Evolutionary conservation across 1,140 invertebrate species (phyloP), one percentile per base, ranked within the genome.

Genomic region (Bacillus rossius): DNA sequence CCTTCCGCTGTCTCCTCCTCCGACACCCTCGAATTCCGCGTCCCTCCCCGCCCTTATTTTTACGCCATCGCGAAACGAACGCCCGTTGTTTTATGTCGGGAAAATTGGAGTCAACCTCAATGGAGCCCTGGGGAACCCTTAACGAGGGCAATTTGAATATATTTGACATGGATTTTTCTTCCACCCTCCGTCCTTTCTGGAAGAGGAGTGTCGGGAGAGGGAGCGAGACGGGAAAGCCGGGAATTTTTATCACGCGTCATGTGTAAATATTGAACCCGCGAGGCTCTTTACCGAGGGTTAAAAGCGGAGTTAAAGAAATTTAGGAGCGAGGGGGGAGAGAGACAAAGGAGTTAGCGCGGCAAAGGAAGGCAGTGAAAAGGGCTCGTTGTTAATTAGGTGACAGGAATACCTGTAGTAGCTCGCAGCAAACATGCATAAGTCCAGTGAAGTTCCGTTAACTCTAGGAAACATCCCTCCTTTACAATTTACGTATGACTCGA

Each of bases 51-150:
- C 49, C 55, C 49, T 57, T 57, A 57, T 57, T 57, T 43, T 57
- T 57, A 20, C 55, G 55, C 53, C 53, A 55, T 42, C 17, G 53
- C 41, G 40, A 22, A 55, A 55, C 53, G 41, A 43, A 55, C 53
- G 45, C 65, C 63, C 69, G 70, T 70, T 71, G 71, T 71, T 72
- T 72, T 68, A 71, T 72, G 71, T 73, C 70, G 68, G 67, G 65
- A 69, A 75, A 75, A 75, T 75, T 75, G 73, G 67, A 73, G 73
- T 75, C 73, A 75, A 75, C 73, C 73, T 72, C 71, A 75, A 75
- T 72, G 65, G 66, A 60, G 57, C 73, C 69, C 62, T 25, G n/a
- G 71, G 67, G 73, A 67, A 55, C 67, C 59, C 64, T 73, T 72
- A 74, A 73, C 69, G 69, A 67, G 69, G 67, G 71, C 71, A 71